phyloP scores from a whole-genome alignment of 2,888 invertebrate species.

The Drosophila maculinotata region DNA sequence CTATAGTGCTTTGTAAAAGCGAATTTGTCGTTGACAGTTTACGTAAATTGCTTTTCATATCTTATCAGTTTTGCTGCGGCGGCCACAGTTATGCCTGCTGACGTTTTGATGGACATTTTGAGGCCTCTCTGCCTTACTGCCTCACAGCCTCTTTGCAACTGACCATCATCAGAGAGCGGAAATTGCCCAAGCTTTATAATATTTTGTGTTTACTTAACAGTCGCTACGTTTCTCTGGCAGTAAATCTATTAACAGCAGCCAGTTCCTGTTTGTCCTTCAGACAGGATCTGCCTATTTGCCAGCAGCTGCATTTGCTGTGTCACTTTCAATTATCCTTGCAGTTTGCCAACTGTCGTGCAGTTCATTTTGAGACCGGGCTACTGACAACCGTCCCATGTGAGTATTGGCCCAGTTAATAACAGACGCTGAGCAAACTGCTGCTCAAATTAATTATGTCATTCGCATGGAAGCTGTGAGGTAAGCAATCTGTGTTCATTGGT shows the following conservation, averaged over 20 bases:
- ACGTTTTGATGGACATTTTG: conserved; percentile 70
- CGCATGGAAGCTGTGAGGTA: neutral
- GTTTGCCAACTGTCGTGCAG: conserved; percentile 4
- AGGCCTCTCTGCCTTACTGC: conserved; percentile 37
- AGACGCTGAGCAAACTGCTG: neutral
- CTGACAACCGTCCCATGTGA: conserved; percentile 8
- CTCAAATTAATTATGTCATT: conserved; percentile 17
- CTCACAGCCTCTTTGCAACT: neutral
- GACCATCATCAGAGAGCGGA: conserved; percentile 51
- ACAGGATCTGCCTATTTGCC: conserved; percentile 19
- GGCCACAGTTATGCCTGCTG: conserved; percentile 64
- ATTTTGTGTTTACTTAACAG: conserved; percentile 44
- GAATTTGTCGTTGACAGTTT: conserved; percentile 76
- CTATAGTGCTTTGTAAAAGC: conserved; percentile 26
- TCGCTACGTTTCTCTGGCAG: conserved; percentile 5
- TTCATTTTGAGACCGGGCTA: conserved; percentile 1
- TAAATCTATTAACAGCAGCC: conserved; percentile 36
- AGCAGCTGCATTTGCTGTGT: conserved; percentile 13
- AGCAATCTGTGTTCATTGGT: neutral
- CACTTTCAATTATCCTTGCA: conserved; percentile 40
- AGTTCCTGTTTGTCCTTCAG: conserved; percentile 10
- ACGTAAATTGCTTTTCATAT: conserved; percentile 77
- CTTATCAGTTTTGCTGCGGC: conserved; percentile 56
- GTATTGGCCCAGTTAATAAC: neutral
- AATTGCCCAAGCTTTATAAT: conserved; percentile 63